Evolutionary conservation across 2,113 vertebrate species (phyloP), one percentile per base, ranked within the genome.

Genomic region (Xerus inauris): DNA sequence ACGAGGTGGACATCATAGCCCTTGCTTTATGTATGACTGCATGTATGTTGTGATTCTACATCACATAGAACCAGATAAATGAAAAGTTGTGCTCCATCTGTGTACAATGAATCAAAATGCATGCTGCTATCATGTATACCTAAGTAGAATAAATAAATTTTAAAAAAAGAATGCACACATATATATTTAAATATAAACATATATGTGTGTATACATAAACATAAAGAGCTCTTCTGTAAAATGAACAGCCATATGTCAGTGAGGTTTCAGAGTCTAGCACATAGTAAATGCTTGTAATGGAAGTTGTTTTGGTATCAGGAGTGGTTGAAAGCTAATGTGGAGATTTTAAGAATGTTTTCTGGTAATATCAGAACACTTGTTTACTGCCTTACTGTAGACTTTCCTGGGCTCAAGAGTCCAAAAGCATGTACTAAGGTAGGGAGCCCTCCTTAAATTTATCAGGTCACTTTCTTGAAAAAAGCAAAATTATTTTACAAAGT

Each of bases 391-490:
- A 38, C 49, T 67, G 81, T 92, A 47, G 64, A 4, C 24, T 76
- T 35, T 49, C 35, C 64, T 96, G 13, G 47, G 64, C 42, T 22
- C 24, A 35, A 42, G 73, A 79, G 11, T 79, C 62, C 82, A 65
- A 85, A 92, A 72, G 13, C 42, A 65, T n/a, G 28, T 69, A 92
- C 69, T 79, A 45, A 84, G 54, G 12, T 69, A 38, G 59, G 8
- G 6, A 59, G 8, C 42, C 5, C 77, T 45, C 24, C 67, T 82
- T 93, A 94, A 85, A 86, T 86, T 69, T 72, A 16, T 79, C 30
- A 57, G 30, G 40, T 90, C 32, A 87, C 57, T 76, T 64, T 91
- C 9, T 82, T 97, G 73, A 49, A 24, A 51, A 95, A 91, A 77
- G 45, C 14, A 67, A 92, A 26, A 71, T 65, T 64, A 59, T 87